Evolutionary conservation across 2,888 invertebrate genomes (phyloP), one percentile per base, ranked within the genome.

Genomic region (Drosophila atroscutellata): DNA sequence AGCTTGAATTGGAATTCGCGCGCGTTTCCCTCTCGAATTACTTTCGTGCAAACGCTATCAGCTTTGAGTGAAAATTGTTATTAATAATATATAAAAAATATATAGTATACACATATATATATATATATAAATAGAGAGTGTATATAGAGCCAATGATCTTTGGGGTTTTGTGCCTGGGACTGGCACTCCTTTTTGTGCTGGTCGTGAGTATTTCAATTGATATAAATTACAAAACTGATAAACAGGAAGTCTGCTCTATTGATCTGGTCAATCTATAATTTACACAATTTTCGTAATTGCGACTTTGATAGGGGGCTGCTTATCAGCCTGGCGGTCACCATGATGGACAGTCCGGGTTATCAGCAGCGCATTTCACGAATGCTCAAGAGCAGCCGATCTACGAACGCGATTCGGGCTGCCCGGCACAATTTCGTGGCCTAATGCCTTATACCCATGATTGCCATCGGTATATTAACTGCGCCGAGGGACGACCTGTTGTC

Each of bases 381-480:
- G 78, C 50, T 37, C 78, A 80, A 68, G 83, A 84, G 60, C 90
- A 87, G 54, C 83, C 80, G 6, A 64, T 88, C 32, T 86, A 85
- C 49, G 75, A 90, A 60, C 82, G 83, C 45, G 85, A 86, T 51
- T 75, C 83, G 5, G 92, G 91, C 34, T 95, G 95, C 80, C 94
- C 94, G 1, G 59, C 88, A 1, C 91, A 92, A 51, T 93, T 93
- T 24, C 94, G 94, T 0, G 96, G 96, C 0, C 94, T 94, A 69
- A 94, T 94, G 77, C 94, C 95, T 0, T 95, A 95, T 86, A 94
- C 94, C 7, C 92, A 94, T 2, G 95, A 95, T 63, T 96, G 96
- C 76, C 94, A 95, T 73, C 94, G 95, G 73, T 96, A 94, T 88
- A 93, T 96, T n/a, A 95, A 95, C 86, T 96, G 96, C 81, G 95